Base-by-base conservation (phyloP, 2,888 invertebrate species). In the Chelonus formosanus region DNA sequence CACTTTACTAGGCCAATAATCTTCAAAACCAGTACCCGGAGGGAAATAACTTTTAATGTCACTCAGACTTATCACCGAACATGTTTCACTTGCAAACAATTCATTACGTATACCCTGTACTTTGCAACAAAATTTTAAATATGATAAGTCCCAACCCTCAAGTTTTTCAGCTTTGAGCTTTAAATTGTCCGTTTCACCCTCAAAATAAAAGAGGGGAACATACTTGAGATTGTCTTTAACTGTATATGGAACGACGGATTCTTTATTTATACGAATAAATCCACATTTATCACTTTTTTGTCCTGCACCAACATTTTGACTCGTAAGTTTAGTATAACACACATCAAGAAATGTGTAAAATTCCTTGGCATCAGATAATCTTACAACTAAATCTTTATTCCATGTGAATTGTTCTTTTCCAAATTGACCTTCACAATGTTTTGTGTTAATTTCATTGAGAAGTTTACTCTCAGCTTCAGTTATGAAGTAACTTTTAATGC, bases 71-170 rank as follows among this genome's bases (percentile, higher is more conserved):
- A 96, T 95, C 77, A 95, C 95, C 63, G 93, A 92, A 84, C 95
- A 95, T 6, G 93, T 93, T 80, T 95, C 95, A 86, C 93, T 94
- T 31, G 94, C 93, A 85, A 96, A 95, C 67, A 96, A 85, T 86
- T 96, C 95, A 80, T 95, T 95, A 72, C 95, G 87, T 75, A 96
- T 95, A 60, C 95, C 95, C 85, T 95, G 95, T 72, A 96, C 95
- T 86, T 95, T 96, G 85, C 96, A 96, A 85, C 96, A 96, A 84
- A 96, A 95, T 85, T 96, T 96, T 71, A 96, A 86, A 84, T 96
- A 96, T 0, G 95, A 94, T 73, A 96, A 85, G 85, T 96, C 95
- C 96, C 96, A 96, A 68, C 95, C 95, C 79, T 93, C 93, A 45
- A 96, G 85, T 83, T 93, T 91, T 78, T 94, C 93, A 3, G 95